These are phyloP conservation scores for Diloba caeruleocephala DNA, from an alignment of 2,888 invertebrate species.

Conservation along the genomic window DNA sequence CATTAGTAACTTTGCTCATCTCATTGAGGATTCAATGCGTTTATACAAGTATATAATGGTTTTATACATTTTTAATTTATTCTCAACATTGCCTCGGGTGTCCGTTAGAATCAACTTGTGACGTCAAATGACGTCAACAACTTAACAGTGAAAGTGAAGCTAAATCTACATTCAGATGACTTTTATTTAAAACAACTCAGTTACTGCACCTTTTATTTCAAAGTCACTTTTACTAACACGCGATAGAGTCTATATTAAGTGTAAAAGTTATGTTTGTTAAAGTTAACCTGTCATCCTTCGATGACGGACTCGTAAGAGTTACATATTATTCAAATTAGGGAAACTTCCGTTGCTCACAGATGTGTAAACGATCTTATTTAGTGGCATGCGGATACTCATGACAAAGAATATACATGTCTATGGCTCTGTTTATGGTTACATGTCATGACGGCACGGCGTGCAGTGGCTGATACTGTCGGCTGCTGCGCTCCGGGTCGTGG, in stretches of 20 bases:
- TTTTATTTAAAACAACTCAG: constrained; percentile 43
- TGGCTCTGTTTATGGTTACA: no score
- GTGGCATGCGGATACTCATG: not conserved
- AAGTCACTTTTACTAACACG: constrained; percentile 19
- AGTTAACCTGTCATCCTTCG: constrained; percentile 25
- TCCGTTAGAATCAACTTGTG: constrained; percentile 16
- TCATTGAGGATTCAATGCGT: no score
- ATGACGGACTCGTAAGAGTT: constrained; percentile 29
- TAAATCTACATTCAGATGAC: constrained; percentile 42
- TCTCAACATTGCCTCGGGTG: no score
- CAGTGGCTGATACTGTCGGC: no score
- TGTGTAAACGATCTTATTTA: constrained; percentile 37
- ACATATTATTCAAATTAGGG: constrained; percentile 51
- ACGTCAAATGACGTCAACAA: constrained; percentile 40
- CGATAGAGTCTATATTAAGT: constrained; percentile 15
- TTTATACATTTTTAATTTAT: not conserved
- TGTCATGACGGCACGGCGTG: no score
- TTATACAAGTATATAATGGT: no score
- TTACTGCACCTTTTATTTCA: not conserved
- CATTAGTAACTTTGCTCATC: no score
- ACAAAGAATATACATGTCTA: no score
- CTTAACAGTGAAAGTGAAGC: constrained; percentile 57
- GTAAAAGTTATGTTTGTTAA: constrained; percentile 6
- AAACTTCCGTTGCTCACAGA: constrained; percentile 43
- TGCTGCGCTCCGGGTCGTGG: no score